Evolutionary conservation across 2,888 invertebrate genomes (phyloP).

Genomic region (Baccha elongata): DNA sequence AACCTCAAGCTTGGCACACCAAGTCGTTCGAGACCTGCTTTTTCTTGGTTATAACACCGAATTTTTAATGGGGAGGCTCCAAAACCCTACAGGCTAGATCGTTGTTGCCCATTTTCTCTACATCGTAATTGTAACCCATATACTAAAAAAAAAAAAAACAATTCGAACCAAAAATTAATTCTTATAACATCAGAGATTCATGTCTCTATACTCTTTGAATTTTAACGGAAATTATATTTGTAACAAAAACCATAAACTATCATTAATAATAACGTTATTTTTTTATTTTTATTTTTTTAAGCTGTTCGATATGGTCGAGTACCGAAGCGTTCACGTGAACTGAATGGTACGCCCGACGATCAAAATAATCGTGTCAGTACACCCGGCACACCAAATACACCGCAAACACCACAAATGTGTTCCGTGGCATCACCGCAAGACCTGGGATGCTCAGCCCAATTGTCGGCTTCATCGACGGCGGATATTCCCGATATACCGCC

Average conservation of each 20-base stretch:
- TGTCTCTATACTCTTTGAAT: too few relatives aligned
- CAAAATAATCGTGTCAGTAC: conserved; percentile 81
- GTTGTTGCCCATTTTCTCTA: too few relatives aligned
- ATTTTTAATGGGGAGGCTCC: too few relatives aligned
- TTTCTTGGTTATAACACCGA: too few relatives aligned
- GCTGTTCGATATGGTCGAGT: conserved; percentile 98
- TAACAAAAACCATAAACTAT: not conserved
- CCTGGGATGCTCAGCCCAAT: conserved; percentile 79
- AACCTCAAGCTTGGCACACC: too few relatives aligned
- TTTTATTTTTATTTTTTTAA: conserved; percentile 80
- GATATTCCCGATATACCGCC: conserved; percentile 65
- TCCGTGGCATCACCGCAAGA: conserved; percentile 82
- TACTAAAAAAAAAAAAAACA: too few relatives aligned
- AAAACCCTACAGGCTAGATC: too few relatives aligned
- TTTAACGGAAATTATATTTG: too few relatives aligned
- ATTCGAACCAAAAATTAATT: too few relatives aligned
- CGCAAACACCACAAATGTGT: conserved; percentile 83
- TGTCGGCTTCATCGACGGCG: conserved; percentile 71
- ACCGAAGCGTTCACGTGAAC: conserved; percentile 95
- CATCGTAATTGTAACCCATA: too few relatives aligned
- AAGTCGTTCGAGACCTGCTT: too few relatives aligned
- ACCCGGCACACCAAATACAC: conserved; percentile 83
- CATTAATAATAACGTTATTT: not conserved
- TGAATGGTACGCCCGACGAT: conserved; percentile 83
- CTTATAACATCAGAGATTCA: too few relatives aligned